Conservation (phyloP, 2,888 invertebrate species). For the Panzeria rudis region DNA sequence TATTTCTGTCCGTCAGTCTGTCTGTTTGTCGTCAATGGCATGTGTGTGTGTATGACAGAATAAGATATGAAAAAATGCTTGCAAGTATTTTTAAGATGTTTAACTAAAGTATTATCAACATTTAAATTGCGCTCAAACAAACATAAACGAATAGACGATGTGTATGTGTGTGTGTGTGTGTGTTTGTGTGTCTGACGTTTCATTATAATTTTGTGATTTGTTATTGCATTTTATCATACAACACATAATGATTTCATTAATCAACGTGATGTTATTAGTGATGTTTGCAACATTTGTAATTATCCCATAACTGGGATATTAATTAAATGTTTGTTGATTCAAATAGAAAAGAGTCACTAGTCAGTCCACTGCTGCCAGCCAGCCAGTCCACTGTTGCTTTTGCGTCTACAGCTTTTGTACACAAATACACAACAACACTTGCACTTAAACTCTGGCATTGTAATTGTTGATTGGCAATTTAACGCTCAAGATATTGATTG, state of each 20-base stretch:
- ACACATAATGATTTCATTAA: conserved; percentile 72
- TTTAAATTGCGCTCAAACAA: conserved; percentile 40
- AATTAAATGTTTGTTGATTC: conserved; percentile 66
- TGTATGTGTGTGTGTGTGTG: conserved; percentile 10
- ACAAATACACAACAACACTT: conserved; percentile 10
- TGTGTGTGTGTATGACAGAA: conserved; percentile 25
- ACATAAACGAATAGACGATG: not conserved
- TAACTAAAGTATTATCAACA: conserved; percentile 35
- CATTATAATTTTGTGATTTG: conserved; percentile 68
- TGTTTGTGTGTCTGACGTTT: conserved; percentile 37
- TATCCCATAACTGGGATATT: conserved; percentile 72
- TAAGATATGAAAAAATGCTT: conserved; percentile 41
- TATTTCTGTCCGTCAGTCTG: not conserved
- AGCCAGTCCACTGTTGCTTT: not conserved
- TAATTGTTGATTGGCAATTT: conserved; percentile 72
- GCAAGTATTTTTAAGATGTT: conserved; percentile 50
- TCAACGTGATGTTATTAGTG: conserved; percentile 72
- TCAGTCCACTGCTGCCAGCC: not conserved
- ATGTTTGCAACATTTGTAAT: conserved; percentile 67
- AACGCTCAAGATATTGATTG: conserved; percentile 57
- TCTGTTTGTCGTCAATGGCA: conserved; percentile 14
- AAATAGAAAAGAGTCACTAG: not conserved
- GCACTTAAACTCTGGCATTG: conserved; percentile 45
- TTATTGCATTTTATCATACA: conserved; percentile 71
- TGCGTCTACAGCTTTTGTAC: conserved; percentile 15